Evolutionary conservation across 2,113 vertebrate genomes (phyloP), one percentile per base, ranked within the genome.

Genomic region (Echinops telfairi): DNA sequence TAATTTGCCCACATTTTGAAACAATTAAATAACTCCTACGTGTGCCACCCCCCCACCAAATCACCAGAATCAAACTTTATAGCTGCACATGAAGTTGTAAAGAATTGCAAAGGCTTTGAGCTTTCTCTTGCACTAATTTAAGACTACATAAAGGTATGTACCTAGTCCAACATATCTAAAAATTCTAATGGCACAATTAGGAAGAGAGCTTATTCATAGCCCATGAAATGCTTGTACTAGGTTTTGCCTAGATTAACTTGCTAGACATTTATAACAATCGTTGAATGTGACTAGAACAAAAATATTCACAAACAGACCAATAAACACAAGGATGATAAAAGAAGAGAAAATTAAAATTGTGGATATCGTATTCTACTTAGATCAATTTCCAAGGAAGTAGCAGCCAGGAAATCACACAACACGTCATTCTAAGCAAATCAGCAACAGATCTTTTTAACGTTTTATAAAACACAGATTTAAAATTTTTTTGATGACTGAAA

Each of bases 181-280:
- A 25, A 64, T 64, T 25, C 62, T 64, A 68, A 68, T 14, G 27
- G 31, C 66, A 68, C 64, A 53, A 53, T 53, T 53, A 66, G 22
- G 8, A 25, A 66, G 23, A 6, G 64, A 66, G 23, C 25, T 66
- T 66, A 25, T 25, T 66, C 8, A 7, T 66, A 66, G 20, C 6
- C 66, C 15, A 31, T 1, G 66, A 31, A 53, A 23, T 64, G 23
- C 8, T 25, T 27, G 25, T 23, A 31, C 14, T 33, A 33, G 62
- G 23, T 3, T 36, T 83, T 31, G n/a, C 36, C 5, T 40, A 19
- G 23, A 64, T 10, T 64, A 66, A 84, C 29, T 81, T 76, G 91
- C 77, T 76, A n/a, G 93, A 62, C 33, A 62, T 83, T 91, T 84
- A 58, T 73, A 80, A 47, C 6, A 86, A 83, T 6, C 6, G 19